Base-by-base conservation (phyloP, 2,113 vertebrate genomes). In the Climacteris rufus region DNA sequence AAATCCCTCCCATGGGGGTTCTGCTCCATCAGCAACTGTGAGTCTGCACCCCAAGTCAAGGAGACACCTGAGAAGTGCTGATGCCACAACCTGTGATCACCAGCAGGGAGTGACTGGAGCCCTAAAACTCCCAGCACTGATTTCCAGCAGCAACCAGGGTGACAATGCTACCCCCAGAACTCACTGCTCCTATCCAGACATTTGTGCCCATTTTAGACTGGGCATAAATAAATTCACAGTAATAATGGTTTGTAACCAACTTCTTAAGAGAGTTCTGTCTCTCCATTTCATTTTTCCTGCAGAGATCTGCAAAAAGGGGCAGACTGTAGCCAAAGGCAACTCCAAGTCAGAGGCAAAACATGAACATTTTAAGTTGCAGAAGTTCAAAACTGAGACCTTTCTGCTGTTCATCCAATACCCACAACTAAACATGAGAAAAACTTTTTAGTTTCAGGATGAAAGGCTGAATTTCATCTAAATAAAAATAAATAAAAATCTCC, bases 1-100 rank as follows among this genome's bases (percentile, higher is more conserved):
- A 31, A 0, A 0, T 12, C 27, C 5, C 18, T 44, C 31, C 53
- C n/a, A 60, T 4, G 10, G 5, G 19, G 23, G n/a, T 9, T 61
- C 39, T 72, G 39, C 50, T 68, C 9, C 24, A 39, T 37, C 39
- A 53, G 37, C 50, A 76, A 21, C 44, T 70, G 77, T 65, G 54
- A 88, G 88, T 17, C 35, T 60, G 30, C 37, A 72, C 4, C 11
- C 12, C 14, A 65, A 79, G 35, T 3, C 15, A 76, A 71, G 49
- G 15, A 52, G 81, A 75, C 18, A 56, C 4, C 54, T 52, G 33
- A 79, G 21, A 56, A 81, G 81, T 7, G 13, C 1, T 22, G 31
- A 56, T 45, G 23, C 16, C 31, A 47, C 40, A 60, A 61, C 28
- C 50, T 63, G n/a, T 7, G 6, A 65, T 24, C 33, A 56, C 7